phyloP scores from a whole-genome alignment of 2,797 vertebrate species.

The Molossus molossus region DNA sequence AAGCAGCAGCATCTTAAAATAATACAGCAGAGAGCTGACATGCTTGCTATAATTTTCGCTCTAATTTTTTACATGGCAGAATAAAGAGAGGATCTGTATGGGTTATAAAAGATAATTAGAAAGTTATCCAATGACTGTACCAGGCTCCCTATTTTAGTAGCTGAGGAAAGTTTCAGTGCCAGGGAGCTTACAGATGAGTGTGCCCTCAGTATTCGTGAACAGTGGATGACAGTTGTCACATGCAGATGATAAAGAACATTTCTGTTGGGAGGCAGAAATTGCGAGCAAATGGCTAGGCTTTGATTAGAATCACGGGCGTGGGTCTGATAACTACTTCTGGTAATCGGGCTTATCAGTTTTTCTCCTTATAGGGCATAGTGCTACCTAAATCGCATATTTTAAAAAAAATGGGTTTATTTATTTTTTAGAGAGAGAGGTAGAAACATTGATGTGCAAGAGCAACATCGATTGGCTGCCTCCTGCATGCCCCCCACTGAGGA shows the following conservation, averaged over 20 bases:
- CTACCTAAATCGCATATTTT: not conserved
- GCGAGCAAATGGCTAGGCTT: not conserved
- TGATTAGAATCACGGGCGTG: not conserved
- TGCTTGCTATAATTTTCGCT: slow-evolving; percentile 47
- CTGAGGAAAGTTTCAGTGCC: not conserved
- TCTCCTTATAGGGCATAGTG: not conserved
- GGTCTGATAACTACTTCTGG: accelerated
- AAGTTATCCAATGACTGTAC: not conserved
- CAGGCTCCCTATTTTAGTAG: not conserved
- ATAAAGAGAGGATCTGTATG: slow-evolving; percentile 31
- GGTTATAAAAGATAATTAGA: slow-evolving; percentile 52
- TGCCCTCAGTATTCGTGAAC: not conserved
- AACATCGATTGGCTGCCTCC: too few relatives aligned
- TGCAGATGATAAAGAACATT: not conserved
- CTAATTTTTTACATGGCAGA: slow-evolving; percentile 21
- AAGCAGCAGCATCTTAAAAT: slow-evolving; percentile 63
- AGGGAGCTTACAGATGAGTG: not conserved
- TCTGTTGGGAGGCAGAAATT: not conserved
- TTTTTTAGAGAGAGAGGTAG: too few relatives aligned
- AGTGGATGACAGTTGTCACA: not conserved
- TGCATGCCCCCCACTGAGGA: too few relatives aligned
- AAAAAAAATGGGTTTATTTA: too few relatives aligned
- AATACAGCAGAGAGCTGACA: slow-evolving; percentile 13
- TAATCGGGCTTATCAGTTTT: not conserved
- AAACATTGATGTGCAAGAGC: too few relatives aligned